Conservation (phyloP, 2,113 vertebrate species). For the Columbina picui region DNA sequence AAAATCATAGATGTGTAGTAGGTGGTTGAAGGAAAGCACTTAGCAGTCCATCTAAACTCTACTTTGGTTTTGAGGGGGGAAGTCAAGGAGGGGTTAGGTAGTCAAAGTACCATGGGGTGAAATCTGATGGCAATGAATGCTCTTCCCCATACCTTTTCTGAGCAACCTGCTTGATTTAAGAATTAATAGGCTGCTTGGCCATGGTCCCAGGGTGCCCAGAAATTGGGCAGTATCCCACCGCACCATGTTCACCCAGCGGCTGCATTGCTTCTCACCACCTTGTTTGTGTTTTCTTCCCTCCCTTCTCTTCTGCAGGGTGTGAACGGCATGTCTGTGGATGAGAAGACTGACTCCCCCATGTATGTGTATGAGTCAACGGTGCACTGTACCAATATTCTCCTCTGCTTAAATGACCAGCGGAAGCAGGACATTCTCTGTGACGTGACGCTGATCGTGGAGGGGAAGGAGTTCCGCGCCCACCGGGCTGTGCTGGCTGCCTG, state of each 20-base stretch:
- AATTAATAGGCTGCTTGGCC: not conserved
- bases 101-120: not conserved
- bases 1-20: not conserved
- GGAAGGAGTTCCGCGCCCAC: conserved; percentile 97
- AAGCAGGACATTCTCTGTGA: conserved; percentile 99
- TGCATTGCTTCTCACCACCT: not conserved
- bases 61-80: not conserved
- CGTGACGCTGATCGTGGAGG: conserved; percentile 95
- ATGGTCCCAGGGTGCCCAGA: rapidly evolving
- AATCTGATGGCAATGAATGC: not conserved
- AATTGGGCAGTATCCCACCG: rapidly evolving
- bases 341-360: conserved; percentile 99
- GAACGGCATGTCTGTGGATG: conserved; percentile 99
- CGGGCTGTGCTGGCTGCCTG: conserved; percentile 96
- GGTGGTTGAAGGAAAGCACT: not conserved
- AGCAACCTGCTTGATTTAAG: not conserved
- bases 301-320: conserved; percentile 88
- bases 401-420: conserved; percentile 99
- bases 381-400: conserved; percentile 99
- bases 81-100: not conserved
- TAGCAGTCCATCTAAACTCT: not conserved
- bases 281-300: conserved; percentile 47
- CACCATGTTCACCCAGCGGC: rapidly evolving
- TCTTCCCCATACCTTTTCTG: not conserved
- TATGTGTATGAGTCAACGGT: conserved; percentile 99